These are phyloP conservation scores for Platysternon megacephalum DNA, from an alignment of 2,113 vertebrate species.

Conservation along the genomic window DNA sequence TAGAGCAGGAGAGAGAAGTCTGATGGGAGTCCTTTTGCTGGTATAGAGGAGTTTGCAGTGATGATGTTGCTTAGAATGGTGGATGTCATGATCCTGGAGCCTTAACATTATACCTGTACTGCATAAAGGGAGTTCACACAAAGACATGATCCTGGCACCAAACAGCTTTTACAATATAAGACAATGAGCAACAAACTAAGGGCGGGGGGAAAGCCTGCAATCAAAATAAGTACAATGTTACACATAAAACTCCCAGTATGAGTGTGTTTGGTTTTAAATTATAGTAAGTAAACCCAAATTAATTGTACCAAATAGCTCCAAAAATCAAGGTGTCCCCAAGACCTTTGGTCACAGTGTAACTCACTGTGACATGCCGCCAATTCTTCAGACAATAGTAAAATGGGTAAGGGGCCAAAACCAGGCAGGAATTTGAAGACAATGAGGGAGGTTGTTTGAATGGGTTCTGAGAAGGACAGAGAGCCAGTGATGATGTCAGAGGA, in stretches of 20 bases:
- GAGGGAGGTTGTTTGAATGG: not conserved
- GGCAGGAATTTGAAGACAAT: accelerated
- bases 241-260: not conserved
- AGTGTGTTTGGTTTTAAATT: not conserved
- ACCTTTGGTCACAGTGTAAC: not conserved
- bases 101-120: not conserved
- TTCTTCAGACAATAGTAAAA: not conserved
- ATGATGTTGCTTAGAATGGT: not conserved
- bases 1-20: not conserved
- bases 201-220: not conserved
- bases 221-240: not conserved
- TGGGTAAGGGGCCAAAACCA: not conserved
- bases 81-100: not conserved
- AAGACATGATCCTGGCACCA: not conserved
- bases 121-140: not conserved
- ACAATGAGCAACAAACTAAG: not conserved
- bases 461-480: not conserved
- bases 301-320: not conserved
- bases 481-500: not conserved
- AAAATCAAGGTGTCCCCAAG: not conserved
- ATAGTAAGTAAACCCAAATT: not conserved
- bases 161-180: not conserved
- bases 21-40: not conserved
- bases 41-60: not conserved
- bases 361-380: not conserved